Conservation (phyloP, 2,113 vertebrate species). For the Emydocephalus ijimae region DNA sequence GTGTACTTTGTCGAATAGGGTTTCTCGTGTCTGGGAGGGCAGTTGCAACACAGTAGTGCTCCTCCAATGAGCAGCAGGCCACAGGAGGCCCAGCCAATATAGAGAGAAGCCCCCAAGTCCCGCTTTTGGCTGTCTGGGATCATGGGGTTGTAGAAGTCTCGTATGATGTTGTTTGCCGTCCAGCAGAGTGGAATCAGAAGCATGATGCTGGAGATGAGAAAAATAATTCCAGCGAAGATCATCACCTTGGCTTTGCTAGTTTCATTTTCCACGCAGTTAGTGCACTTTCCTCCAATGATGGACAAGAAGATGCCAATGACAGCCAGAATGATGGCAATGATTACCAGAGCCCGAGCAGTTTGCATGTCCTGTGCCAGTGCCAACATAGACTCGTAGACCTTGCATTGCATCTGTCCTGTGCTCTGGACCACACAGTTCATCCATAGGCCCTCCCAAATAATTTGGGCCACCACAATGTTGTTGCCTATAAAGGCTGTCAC, state of each 20-base stretch:
- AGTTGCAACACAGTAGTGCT: constrained; percentile 79
- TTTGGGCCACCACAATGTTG: constrained; percentile 86
- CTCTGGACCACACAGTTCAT: constrained; percentile 91
- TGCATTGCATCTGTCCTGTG: constrained; percentile 89
- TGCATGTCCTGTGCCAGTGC: constrained; percentile 80
- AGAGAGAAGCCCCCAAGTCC: constrained; percentile 83
- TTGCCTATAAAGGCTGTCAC: constrained; percentile 85
- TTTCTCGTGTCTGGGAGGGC: constrained; percentile 71
- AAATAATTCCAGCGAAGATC: constrained; percentile 70
- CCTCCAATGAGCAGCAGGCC: constrained; percentile 82
- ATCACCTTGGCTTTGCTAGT: constrained; percentile 74
- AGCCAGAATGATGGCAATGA: constrained; percentile 75
- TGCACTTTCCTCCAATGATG: constrained; percentile 87
- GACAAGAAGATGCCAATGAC: constrained; percentile 76
- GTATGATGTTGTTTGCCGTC: constrained; percentile 78
- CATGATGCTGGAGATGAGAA: constrained; percentile 74
- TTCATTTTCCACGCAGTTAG: constrained; percentile 83
- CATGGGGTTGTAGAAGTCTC: constrained; percentile 82
- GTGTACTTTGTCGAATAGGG: constrained; percentile 82
- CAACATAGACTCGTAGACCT: constrained; percentile 83
- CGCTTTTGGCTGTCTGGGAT: constrained; percentile 75
- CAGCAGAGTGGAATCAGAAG: constrained; percentile 83
- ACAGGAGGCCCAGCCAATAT: constrained; percentile 85
- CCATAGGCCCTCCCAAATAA: constrained; percentile 93
- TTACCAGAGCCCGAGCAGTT: constrained; percentile 79